Percentiles rank a stretch among this genome's conserved stretches.
These are phyloP conservation scores for Theristicus caerulescens DNA, from an alignment of 2,113 vertebrate genomes.

Conservation along the genomic window DNA sequence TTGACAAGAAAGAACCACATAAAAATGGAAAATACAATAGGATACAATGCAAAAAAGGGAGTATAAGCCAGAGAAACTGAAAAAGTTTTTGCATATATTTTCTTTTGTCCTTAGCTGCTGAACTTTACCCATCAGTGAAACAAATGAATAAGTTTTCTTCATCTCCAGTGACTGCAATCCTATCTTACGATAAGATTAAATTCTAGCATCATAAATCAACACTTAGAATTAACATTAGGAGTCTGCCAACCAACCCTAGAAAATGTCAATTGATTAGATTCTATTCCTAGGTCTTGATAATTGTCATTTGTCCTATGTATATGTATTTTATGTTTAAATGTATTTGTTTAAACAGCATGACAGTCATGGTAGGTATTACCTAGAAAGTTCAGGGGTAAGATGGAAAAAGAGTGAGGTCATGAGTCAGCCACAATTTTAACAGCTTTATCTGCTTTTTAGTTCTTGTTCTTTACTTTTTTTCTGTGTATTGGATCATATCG, in stretches of 20 bases:
- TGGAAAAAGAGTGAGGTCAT: background rate
- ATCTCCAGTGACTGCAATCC: conserved; percentile 8
- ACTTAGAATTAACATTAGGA: conserved; percentile 7
- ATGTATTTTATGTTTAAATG: background rate
- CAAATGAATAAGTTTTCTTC: conserved; percentile 18
- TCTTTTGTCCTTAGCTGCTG: conserved; percentile 16
- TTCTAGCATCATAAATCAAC: conserved; percentile 47
- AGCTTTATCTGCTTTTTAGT: background rate
- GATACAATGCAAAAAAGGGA: background rate
- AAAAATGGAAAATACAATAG: background rate
- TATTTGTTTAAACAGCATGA: background rate
- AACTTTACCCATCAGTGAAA: conserved; percentile 18
- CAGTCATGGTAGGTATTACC: background rate
- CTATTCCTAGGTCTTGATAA: background rate
- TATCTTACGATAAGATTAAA: conserved; percentile 15
- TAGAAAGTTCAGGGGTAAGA: background rate
- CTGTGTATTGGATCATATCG: background rate
- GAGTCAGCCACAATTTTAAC: background rate
- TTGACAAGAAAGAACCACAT: background rate
- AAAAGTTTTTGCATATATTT: background rate
- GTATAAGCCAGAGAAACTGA: background rate
- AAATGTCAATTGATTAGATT: conserved; percentile 22
- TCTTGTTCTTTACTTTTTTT: background rate
- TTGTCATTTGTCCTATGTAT: background rate
- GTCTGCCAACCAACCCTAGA: background rate